These are phyloP conservation scores for Tricholaema leucomelas DNA, from an alignment of 2,113 vertebrate genomes.

Conservation along the genomic window DNA sequence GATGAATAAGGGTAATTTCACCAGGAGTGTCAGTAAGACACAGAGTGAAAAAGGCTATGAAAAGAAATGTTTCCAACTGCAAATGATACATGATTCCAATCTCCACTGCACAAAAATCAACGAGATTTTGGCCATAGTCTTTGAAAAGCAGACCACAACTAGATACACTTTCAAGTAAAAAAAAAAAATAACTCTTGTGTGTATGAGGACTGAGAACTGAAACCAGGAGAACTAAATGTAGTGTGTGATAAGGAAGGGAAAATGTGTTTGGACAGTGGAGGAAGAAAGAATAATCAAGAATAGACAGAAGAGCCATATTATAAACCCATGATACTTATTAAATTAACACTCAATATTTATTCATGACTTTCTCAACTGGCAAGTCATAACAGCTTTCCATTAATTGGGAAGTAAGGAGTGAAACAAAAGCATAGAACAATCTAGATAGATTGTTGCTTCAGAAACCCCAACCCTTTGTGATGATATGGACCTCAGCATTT, in stretches of 20 bases:
- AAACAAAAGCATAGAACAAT: background rate
- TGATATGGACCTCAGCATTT: background rate
- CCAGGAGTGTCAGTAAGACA: background rate
- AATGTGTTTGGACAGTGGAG: background rate
- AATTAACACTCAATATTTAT: background rate
- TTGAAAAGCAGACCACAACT: background rate
- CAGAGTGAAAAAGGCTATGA: background rate
- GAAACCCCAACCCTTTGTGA: background rate
- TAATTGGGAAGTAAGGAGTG: background rate
- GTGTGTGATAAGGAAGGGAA: background rate
- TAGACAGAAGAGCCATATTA: background rate
- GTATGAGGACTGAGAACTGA: background rate
- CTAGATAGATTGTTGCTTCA: background rate
- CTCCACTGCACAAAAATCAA: background rate
- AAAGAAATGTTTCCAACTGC: background rate
- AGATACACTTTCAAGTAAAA: background rate
- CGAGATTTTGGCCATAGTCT: background rate
- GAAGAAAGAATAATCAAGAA: background rate
- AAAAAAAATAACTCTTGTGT: background rate
- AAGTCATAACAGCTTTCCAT: background rate
- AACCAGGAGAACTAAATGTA: background rate
- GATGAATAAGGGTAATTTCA: background rate
- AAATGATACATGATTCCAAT: background rate
- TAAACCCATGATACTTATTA: background rate
- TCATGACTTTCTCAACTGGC: background rate